Base-by-base conservation (phyloP, 1,140 invertebrate species). In the Asobara japonica region DNA sequence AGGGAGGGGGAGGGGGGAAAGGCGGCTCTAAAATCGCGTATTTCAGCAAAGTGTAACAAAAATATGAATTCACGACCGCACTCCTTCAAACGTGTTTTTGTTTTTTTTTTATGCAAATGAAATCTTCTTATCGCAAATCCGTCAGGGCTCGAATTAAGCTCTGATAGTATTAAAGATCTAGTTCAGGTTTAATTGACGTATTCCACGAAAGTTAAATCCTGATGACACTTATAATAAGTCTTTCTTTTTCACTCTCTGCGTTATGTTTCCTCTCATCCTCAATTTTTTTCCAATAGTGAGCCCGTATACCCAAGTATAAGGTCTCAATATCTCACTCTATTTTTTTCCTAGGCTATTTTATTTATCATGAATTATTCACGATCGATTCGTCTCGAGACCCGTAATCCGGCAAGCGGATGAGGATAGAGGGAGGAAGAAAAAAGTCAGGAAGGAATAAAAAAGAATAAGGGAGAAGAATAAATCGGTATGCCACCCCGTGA, bases 291-390 rank as follows among this genome's bases (percentile, higher is more conserved):
- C 51, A 56, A 56, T 56, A 56, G 51, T 10, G 25, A 56, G 18
- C 41, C 10, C 51, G 51, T 56, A 56, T 18, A 45, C 22, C 51
- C 51, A 27, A 27, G 51, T 56, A n/a, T n/a, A 56, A 22, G 25
- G 51, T 56, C 51, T 56, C 51, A 56, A 56, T 56, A 56, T 56
- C 51, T 62, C 29, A 33, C 10, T 33, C 29, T 25, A 62, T 62
- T 62, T 31, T 62, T 62, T 62, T 62, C n/a, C 27, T 29, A n/a
- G 29, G 60, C 60, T 62, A 62, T 62, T 62, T 62, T 62, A 62
- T 62, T 62, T 62, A 62, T 62, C 29, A 62, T 62, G 27, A 62
- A 62, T 62, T 62, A 62, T 62, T 62, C 60, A 62, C 60, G 60
- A 62, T 62, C 60, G 60, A 62, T 62, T 62, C 60, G 60, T 62